phyloP scores from a whole-genome alignment of 2,113 vertebrate species.

The Tinamus guttatus region DNA sequence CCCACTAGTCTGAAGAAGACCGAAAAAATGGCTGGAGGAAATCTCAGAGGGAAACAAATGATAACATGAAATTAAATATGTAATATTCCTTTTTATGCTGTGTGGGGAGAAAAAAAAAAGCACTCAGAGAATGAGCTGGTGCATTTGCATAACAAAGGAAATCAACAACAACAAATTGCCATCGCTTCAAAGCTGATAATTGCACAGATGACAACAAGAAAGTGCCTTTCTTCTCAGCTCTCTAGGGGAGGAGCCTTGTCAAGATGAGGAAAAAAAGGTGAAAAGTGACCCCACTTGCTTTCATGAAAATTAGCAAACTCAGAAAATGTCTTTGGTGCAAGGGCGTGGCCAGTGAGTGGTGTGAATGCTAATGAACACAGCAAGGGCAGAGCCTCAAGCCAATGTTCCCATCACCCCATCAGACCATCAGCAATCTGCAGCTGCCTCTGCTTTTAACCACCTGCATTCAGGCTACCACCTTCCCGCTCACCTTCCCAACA shows the following conservation, averaged over 20 bases:
- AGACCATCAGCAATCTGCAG: background rate
- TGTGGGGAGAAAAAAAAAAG: constrained; percentile 6
- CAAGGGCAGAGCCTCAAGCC: background rate
- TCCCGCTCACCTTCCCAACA: background rate
- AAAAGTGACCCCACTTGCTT: constrained; percentile 69
- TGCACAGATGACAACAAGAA: constrained; percentile 77
- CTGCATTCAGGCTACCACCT: background rate
- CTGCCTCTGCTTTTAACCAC: background rate
- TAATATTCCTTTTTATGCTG: constrained; percentile 66
- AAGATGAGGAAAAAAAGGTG: constrained; percentile 28
- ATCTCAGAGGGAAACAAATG: constrained; percentile 52
- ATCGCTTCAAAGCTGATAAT: constrained; percentile 78
- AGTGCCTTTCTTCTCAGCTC: constrained; percentile 65
- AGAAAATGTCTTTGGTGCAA: constrained; percentile 22
- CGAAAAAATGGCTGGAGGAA: constrained; percentile 35
- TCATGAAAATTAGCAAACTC: constrained; percentile 35
- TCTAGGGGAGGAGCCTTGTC: constrained; percentile 22
- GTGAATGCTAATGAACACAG: background rate
- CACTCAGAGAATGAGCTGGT: constrained; percentile 48
- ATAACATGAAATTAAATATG: constrained; percentile 76
- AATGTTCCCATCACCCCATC: background rate
- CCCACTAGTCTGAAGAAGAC: constrained; percentile 38
- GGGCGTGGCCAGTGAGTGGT: background rate
- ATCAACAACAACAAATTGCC: constrained; percentile 84
- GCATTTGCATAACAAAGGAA: constrained; percentile 85